phyloP scores from a whole-genome alignment of 2,113 vertebrate species.

The Antigone vipio region DNA sequence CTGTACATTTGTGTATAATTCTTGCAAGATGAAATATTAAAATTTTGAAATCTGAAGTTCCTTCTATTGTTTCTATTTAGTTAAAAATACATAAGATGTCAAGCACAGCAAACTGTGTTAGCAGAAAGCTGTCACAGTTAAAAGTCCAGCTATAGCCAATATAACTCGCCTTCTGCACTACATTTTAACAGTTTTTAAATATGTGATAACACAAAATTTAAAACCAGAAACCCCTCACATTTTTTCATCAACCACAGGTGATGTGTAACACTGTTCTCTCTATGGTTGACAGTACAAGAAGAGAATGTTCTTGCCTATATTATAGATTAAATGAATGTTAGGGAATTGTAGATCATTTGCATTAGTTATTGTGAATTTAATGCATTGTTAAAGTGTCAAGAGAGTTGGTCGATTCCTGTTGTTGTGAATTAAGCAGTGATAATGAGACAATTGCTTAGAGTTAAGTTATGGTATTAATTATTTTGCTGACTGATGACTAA shows the following conservation, averaged over 20 bases:
- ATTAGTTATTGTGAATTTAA: slow-evolving; percentile 5
- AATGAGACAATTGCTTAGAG: not conserved
- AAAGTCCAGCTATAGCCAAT: not conserved
- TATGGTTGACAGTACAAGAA: not conserved
- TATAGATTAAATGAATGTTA: not conserved
- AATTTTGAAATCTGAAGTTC: not conserved
- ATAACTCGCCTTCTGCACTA: not conserved
- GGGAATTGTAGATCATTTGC: not conserved
- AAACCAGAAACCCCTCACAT: not conserved
- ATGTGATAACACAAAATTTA: not conserved
- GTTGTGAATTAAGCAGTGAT: slow-evolving; percentile 3
- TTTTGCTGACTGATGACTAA: slow-evolving; percentile 1
- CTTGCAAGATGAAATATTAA: not conserved
- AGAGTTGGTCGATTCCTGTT: not conserved
- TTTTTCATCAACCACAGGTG: not conserved
- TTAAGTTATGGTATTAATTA: not conserved
- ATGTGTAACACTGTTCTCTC: not conserved
- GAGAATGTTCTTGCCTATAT: not conserved
- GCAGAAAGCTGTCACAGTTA: not conserved
- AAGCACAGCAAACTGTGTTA: not conserved
- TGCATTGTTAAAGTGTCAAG: not conserved
- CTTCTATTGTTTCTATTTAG: not conserved
- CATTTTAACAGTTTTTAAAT: not conserved
- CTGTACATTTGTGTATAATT: not conserved
- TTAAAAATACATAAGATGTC: not conserved